A percentile compares a stretch with the other conserved stretches of the same genome.
phyloP scores from a whole-genome alignment of 2,888 invertebrate species.

The Ommatoiulus sabulosus region DNA sequence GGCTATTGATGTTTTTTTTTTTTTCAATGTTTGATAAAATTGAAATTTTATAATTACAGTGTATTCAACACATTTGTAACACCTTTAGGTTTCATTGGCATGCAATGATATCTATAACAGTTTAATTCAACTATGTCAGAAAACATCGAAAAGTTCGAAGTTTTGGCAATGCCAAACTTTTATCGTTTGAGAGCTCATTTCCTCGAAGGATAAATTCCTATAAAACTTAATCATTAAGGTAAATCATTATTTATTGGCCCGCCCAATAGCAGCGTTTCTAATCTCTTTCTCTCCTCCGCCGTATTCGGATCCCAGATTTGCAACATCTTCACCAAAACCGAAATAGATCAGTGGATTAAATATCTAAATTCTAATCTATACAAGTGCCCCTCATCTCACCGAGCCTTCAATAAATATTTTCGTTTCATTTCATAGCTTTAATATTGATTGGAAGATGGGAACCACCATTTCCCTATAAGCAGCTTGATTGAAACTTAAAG shows the following conservation, averaged over 20 bases:
- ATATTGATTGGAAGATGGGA: not conserved
- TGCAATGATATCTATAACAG: not conserved
- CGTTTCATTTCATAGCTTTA: conserved; percentile 22
- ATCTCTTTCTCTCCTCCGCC: not conserved
- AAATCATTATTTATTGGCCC: not conserved
- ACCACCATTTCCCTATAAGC: not conserved
- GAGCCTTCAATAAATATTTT: conserved; percentile 31
- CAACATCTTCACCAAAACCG: not conserved
- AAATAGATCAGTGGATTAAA: conserved; percentile 11
- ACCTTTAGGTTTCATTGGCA: too few species aligned
- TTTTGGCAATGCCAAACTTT: not conserved
- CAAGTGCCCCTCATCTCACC: conserved; percentile 3
- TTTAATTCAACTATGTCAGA: not conserved
- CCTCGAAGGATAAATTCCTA: not conserved
- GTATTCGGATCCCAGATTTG: not conserved
- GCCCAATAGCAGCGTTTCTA: not conserved
- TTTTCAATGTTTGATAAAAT: too few species aligned
- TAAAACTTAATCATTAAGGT: conserved; percentile 13
- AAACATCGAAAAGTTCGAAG: not conserved
- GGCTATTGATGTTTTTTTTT: too few species aligned
- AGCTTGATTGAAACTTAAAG: not conserved
- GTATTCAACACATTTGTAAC: too few species aligned
- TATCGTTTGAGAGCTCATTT: not conserved
- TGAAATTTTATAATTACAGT: too few species aligned
- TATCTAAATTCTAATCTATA: not conserved